phyloP scores from a whole-genome alignment of 2,113 vertebrate species.

The human region GRCh38 chr6:101211501-101212000 shows the following conservation, averaged over 20 bases:
- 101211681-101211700: neutral
- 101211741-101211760: constrained; percentile 12
- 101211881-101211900: neutral
- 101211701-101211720: neutral
- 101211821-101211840: neutral
- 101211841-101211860: neutral
- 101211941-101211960: neutral
- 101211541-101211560: neutral
- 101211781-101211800: neutral
- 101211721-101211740: neutral
- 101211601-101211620: neutral
- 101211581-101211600: neutral
- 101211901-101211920: neutral
- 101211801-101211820: neutral
- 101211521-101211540: neutral
- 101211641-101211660: neutral
- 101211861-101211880: neutral
- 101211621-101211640: neutral
- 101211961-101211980: neutral
- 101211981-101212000: neutral
- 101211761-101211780: neutral
- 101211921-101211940: neutral
- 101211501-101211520: neutral
- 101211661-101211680: neutral
- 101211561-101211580: neutral